Conservation (phyloP, 2,797 vertebrate genomes). For the Tenualosa thibaudeaui region DNA sequence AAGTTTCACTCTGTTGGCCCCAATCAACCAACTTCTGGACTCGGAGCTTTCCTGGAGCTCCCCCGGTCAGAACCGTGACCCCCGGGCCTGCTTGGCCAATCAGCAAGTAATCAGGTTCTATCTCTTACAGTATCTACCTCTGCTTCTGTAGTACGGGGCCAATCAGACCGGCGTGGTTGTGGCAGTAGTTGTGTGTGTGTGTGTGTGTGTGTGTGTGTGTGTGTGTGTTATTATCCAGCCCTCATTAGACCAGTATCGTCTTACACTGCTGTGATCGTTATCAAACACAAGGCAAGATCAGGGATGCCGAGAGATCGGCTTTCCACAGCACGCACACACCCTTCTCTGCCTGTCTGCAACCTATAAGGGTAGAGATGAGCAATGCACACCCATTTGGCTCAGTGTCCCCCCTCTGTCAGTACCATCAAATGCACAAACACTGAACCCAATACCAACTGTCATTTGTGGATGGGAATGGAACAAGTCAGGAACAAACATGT, state of each 20-base stretch:
- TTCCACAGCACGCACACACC: neutral
- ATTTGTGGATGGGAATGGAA: neutral
- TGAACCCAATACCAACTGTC: neutral
- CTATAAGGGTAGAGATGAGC: neutral
- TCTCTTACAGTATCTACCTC: conserved; percentile 58
- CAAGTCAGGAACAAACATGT: neutral
- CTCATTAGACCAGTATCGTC: conserved; percentile 53
- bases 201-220: neutral
- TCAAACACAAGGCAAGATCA: conserved; percentile 48
- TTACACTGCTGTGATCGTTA: conserved; percentile 62
- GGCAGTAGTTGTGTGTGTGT: neutral
- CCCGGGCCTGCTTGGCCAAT: conserved; percentile 51
- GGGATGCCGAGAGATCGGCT: neutral
- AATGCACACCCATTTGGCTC: neutral
- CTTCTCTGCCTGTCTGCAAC: neutral
- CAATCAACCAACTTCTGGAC: conserved; percentile 53
- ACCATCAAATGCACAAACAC: neutral
- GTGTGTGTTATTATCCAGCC: conserved; percentile 57
- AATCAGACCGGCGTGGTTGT: conserved; percentile 54
- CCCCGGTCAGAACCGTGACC: conserved; percentile 47
- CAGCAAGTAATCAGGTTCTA: conserved; percentile 58
- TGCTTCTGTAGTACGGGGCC: conserved; percentile 52
- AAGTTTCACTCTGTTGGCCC: conserved; percentile 55
- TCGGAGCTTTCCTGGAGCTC: conserved; percentile 20
- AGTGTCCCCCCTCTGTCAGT: neutral